Percentiles rank a stretch among this genome's conserved stretches.
phyloP scores from a whole-genome alignment of 2,797 vertebrate genomes.

The Dicrostonyx torquatus region DNA sequence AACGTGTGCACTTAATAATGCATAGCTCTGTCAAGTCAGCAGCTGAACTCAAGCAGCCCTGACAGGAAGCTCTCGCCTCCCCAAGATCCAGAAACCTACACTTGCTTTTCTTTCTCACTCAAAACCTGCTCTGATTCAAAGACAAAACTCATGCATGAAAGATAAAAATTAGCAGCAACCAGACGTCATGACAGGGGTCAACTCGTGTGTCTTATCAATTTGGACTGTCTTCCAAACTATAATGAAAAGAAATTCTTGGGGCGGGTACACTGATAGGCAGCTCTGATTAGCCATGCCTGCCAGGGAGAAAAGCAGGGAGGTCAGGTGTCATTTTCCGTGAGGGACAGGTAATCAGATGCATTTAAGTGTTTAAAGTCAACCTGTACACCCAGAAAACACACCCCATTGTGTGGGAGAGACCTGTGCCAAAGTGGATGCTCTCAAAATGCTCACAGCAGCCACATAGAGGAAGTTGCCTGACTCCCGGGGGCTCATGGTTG shows the following conservation, averaged over 20 bases:
- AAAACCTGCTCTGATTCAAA: not conserved
- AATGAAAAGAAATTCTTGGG: not conserved
- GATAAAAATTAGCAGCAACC: not conserved
- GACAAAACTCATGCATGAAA: not conserved
- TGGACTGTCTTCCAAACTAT: not conserved
- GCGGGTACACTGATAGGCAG: not conserved
- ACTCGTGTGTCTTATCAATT: not conserved
- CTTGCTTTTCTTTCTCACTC: not conserved
- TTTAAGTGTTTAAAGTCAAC: not conserved
- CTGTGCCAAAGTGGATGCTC: not conserved
- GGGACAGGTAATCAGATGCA: not conserved
- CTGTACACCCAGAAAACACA: not conserved
- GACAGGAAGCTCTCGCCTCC: not conserved
- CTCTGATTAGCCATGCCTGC: not conserved
- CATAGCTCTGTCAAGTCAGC: not conserved
- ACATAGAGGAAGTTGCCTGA: not conserved
- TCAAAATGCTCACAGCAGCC: not conserved
- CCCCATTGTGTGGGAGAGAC: not conserved
- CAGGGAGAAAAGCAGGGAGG: not conserved
- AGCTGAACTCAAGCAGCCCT: not conserved
- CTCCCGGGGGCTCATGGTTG: accelerated
- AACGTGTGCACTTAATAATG: not conserved
- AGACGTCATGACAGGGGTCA: not conserved
- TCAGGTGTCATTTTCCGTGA: not conserved
- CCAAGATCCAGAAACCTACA: not conserved